Percentiles rank a stretch among this genome's conserved stretches.
Evolutionary conservation across 1,140 invertebrate genomes (phyloP).

Genomic region (Eueides isabella): DNA sequence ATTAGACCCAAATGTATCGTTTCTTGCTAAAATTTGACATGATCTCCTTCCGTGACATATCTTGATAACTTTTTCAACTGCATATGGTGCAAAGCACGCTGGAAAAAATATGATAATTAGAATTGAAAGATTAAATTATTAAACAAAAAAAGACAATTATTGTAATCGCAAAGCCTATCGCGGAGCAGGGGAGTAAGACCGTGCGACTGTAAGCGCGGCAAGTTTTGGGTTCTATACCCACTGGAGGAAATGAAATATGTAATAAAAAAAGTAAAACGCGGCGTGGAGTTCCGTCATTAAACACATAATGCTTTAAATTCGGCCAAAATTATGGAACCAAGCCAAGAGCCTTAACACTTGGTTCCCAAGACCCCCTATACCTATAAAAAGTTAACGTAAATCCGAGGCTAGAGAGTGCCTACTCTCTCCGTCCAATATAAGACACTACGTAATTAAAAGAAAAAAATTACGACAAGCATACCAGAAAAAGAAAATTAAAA

Average conservation of each 20-base stretch:
- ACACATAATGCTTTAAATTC: neutral
- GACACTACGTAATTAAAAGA: too few relatives aligned
- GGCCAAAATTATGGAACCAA: neutral
- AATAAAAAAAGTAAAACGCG: neutral
- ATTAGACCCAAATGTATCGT: constrained; percentile 91
- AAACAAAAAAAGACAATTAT: neutral
- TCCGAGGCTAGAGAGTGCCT: too few relatives aligned
- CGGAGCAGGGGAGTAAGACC: neutral
- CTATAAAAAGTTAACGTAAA: too few relatives aligned
- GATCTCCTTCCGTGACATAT: constrained; percentile 93
- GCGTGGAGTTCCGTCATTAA: neutral
- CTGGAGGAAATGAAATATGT: neutral
- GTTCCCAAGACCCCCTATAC: neutral
- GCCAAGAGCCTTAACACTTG: too few relatives aligned
- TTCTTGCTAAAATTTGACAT: constrained; percentile 90
- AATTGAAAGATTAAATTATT: neutral
- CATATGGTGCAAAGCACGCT: constrained; percentile 92
- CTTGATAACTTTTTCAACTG: constrained; percentile 93
- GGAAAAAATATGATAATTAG: neutral
- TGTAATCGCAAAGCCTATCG: neutral
- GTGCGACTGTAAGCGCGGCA: neutral
- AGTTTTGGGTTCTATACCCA: neutral
- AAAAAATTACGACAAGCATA: too few relatives aligned
- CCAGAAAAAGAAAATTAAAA: too few relatives aligned
- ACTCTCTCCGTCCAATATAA: too few relatives aligned